Percentiles rank a stretch among this genome's conserved stretches.
These are phyloP conservation scores for Orthonyx spaldingii DNA, from an alignment of 2,113 vertebrate genomes.

Conservation along the genomic window DNA sequence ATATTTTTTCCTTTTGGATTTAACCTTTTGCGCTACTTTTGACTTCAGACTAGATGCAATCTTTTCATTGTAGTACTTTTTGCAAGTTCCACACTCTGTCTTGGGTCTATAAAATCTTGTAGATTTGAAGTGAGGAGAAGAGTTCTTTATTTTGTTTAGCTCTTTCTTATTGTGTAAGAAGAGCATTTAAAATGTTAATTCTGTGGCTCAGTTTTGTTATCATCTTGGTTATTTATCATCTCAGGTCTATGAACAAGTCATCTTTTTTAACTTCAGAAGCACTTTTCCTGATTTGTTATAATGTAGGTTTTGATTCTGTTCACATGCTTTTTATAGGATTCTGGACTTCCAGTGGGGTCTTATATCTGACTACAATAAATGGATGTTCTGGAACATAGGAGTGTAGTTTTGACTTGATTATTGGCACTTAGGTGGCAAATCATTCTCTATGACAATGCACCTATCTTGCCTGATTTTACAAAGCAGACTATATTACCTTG, in stretches of 20 bases:
- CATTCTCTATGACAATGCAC: background rate
- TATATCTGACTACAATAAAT: background rate
- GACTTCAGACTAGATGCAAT: background rate
- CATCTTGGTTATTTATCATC: background rate
- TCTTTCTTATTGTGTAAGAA: background rate
- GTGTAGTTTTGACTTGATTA: background rate
- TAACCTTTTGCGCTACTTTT: background rate
- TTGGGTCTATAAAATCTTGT: background rate
- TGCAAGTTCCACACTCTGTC: background rate
- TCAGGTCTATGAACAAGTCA: background rate
- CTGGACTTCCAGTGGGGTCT: background rate
- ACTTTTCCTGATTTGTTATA: background rate
- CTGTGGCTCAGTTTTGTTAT: background rate
- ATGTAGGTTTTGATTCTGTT: background rate
- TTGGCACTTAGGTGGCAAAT: background rate
- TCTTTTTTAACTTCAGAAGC: slow-evolving; percentile 14
- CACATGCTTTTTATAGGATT: background rate
- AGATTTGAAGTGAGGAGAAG: background rate
- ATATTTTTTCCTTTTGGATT: background rate
- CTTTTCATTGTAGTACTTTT: background rate
- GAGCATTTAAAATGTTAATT: background rate
- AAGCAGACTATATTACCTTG: background rate
- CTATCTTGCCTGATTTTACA: background rate
- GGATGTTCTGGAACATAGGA: background rate
- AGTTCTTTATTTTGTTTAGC: background rate